Conservation (phyloP, 2,888 invertebrate genomes). For the Lycia hirtaria region DNA sequence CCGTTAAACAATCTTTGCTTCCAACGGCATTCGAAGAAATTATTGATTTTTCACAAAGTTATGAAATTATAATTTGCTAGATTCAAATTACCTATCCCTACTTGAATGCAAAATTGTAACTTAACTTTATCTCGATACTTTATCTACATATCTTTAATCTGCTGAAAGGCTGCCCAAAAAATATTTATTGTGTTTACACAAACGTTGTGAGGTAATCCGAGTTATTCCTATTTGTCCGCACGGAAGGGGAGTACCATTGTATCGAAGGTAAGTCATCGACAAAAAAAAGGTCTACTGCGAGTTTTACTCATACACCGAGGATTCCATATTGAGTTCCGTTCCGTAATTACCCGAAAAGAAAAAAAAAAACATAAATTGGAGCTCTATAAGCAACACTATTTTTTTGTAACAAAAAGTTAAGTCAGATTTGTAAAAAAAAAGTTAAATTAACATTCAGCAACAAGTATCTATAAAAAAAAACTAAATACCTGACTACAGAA, state of each 20-base stretch:
- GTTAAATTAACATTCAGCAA: too few species aligned
- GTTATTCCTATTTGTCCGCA: constrained; percentile 66
- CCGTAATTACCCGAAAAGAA: too few species aligned
- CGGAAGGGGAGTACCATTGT: constrained; percentile 62
- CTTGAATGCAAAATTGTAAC: constrained; percentile 29
- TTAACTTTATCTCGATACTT: constrained; percentile 39
- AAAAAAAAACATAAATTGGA: too few species aligned
- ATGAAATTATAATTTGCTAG: constrained; percentile 22
- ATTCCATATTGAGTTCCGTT: too few species aligned
- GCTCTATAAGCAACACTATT: neutral
- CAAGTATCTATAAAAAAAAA: too few species aligned
- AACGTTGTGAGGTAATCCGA: constrained; percentile 84
- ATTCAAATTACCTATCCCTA: constrained; percentile 37
- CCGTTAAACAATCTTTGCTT: neutral
- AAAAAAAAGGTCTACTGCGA: too few species aligned
- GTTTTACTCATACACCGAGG: too few species aligned
- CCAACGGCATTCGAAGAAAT: constrained; percentile 2
- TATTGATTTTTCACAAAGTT: constrained; percentile 16
- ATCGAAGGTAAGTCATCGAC: constrained; percentile 29
- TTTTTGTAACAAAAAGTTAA: too few species aligned
- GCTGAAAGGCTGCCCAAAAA: constrained; percentile 70
- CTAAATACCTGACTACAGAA: too few species aligned
- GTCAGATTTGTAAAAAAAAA: too few species aligned
- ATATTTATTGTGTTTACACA: constrained; percentile 84
- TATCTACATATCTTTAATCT: constrained; percentile 57